A percentile compares a stretch with the other conserved stretches of the same genome.
Evolutionary conservation across 2,797 vertebrate genomes (phyloP).

Genomic region (Coilia nasus): DNA sequence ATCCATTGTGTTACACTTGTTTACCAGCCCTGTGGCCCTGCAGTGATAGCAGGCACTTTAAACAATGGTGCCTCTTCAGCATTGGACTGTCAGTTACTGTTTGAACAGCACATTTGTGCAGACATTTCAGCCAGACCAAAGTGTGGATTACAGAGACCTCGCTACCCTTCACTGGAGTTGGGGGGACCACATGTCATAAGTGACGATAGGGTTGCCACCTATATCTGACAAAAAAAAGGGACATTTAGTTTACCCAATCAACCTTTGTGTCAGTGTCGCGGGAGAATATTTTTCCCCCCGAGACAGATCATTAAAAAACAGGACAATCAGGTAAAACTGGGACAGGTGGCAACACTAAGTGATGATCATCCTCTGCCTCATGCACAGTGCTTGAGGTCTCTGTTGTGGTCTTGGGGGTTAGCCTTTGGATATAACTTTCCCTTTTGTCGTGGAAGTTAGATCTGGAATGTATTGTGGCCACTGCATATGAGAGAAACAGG

Average conservation of each 20-base stretch:
- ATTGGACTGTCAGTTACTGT: not conserved
- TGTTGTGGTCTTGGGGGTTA: not conserved
- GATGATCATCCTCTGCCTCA: not conserved
- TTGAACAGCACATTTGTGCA: not conserved
- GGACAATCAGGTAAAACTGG: no score
- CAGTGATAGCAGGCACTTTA: not conserved
- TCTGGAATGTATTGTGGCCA: not conserved
- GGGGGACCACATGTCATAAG: no score
- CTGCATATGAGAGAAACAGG: not conserved
- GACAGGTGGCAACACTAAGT: no score
- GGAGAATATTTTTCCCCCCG: no score
- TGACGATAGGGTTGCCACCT: no score
- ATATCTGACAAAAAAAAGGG: no score
- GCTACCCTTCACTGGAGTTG: no score
- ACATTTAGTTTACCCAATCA: no score
- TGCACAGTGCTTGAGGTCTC: not conserved
- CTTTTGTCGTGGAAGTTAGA: not conserved
- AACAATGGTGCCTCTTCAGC: not conserved
- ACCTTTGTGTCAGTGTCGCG: no score
- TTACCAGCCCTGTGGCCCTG: not conserved
- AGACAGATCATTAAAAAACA: no score
- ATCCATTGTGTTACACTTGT: not conserved
- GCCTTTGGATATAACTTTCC: not conserved
- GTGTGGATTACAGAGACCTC: not conserved
- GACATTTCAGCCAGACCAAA: not conserved